Percentiles rank a stretch among this genome's conserved stretches.
Evolutionary conservation across 2,888 invertebrate species (phyloP).

Genomic region (Dinocampus coccinellae): DNA sequence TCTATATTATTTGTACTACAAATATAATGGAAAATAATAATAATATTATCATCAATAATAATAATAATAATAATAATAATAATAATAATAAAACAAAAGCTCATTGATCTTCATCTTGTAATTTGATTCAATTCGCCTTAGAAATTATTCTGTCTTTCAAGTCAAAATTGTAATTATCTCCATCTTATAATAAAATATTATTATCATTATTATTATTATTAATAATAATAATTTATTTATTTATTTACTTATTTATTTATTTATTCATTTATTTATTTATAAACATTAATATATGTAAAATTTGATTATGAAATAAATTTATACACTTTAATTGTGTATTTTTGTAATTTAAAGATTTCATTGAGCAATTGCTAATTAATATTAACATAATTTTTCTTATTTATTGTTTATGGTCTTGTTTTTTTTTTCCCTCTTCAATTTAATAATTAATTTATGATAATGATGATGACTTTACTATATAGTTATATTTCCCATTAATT

Average conservation of each 20-base stretch:
- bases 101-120: conserved; percentile 39
- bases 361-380: background rate
- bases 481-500: background rate
- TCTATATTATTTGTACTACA: background rate
- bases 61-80: background rate
- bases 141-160: conserved; percentile 64
- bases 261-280: background rate
- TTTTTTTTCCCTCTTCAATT: no score
- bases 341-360: background rate
- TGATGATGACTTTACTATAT: background rate
- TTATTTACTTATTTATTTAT: no score
- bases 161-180: conserved; percentile 32
- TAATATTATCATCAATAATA: no score
- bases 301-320: no score
- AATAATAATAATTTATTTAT: no score
- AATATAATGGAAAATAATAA: no score
- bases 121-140: conserved; percentile 54
- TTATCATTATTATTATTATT: conserved; percentile 2
- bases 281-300: background rate
- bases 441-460: background rate
- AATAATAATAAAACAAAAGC: conserved; percentile 39
- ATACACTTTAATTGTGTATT: background rate
- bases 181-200: no score
- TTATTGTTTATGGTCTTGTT: no score
- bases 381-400: background rate